phyloP scores from a whole-genome alignment of 92 coral and sea anemone species.

The Virgularia gustaviana region DNA sequence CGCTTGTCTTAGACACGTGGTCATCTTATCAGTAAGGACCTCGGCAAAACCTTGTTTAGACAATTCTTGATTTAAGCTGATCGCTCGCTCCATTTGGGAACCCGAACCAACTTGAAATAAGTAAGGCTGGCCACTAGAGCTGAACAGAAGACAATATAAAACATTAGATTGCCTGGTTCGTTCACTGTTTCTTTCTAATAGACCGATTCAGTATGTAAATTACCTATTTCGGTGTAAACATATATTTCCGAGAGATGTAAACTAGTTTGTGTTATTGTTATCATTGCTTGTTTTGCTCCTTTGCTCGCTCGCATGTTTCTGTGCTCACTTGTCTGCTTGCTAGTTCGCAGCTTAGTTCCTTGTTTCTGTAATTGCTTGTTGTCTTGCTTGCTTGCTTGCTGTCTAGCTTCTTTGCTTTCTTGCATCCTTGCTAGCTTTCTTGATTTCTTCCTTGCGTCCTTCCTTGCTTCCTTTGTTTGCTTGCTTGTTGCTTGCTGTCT shows the following conservation, averaged over 20 bases:
- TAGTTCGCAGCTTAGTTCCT: no score
- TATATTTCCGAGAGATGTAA: neutral
- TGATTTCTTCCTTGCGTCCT: no score
- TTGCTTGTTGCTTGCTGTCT: no score
- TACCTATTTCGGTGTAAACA: neutral
- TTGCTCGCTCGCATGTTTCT: no score
- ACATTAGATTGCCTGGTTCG: neutral
- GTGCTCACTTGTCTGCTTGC: no score
- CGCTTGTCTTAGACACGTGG: conserved; percentile 65
- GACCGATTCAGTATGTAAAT: neutral
- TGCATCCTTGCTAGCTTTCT: no score
- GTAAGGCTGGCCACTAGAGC: conserved; percentile 67
- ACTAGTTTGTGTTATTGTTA: neutral
- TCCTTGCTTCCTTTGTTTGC: no score
- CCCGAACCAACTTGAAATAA: conserved; percentile 75
- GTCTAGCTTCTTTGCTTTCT: no score
- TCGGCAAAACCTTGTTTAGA: conserved; percentile 70
- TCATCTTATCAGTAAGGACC: conserved; percentile 64
- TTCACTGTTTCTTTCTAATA: neutral
- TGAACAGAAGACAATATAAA: conserved; percentile 10
- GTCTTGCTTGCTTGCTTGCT: no score
- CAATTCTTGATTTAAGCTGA: conserved; percentile 77
- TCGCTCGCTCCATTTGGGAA: conserved; percentile 84
- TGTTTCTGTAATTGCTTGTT: no score
- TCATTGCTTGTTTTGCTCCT: no score